Conservation (phyloP, 2,113 vertebrate species). For the Brienomyrus longianalis region DNA sequence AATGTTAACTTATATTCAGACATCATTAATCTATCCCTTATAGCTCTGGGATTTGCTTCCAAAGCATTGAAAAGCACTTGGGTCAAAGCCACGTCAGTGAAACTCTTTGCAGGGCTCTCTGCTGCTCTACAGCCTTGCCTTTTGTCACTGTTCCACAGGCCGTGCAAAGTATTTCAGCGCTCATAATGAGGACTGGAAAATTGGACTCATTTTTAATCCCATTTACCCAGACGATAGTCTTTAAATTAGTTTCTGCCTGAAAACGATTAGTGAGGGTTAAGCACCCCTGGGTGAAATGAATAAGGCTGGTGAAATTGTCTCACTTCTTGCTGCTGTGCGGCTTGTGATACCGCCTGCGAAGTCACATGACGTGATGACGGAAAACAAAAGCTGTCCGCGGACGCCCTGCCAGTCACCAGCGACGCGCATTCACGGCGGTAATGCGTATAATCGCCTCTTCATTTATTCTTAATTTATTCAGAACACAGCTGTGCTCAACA, state of each 20-base stretch:
- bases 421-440: neutral
- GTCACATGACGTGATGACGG: neutral
- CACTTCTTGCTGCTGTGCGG: neutral
- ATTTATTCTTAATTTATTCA: neutral
- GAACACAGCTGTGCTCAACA: neutral
- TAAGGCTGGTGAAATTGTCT: conserved; percentile 3
- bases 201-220: conserved; percentile 19
- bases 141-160: conserved; percentile 5
- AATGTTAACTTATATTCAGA: neutral
- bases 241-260: conserved; percentile 26
- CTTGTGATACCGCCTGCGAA: neutral
- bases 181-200: conserved; percentile 9
- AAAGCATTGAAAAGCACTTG: neutral
- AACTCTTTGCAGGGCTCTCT: neutral
- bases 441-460: neutral
- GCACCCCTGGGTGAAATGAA: conserved; percentile 1
- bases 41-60: neutral
- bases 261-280: conserved; percentile 14
- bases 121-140: neutral
- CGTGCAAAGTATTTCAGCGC: neutral
- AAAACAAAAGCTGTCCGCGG: neutral
- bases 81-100: neutral
- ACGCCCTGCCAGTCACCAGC: neutral
- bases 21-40: neutral
- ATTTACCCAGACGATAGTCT: conserved; percentile 21